A percentile compares a stretch with the other conserved stretches of the same genome.
These are phyloP conservation scores for Rousettus leschenaultii DNA, from an alignment of 2,113 vertebrate species.

Conservation along the genomic window DNA sequence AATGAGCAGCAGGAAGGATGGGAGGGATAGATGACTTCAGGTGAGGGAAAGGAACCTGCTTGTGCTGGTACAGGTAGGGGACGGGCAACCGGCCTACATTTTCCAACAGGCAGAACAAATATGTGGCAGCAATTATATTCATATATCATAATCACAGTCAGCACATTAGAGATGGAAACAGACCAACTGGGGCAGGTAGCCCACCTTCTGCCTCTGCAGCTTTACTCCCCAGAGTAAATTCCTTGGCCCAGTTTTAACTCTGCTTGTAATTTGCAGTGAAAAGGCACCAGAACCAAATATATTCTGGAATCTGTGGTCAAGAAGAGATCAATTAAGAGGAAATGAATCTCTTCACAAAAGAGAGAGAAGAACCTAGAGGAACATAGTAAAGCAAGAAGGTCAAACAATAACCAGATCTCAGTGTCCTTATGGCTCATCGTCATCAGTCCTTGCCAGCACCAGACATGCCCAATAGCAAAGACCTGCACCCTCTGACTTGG, in stretches of 20 bases:
- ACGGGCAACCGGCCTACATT: neutral
- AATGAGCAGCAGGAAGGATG: neutral
- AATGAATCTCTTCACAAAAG: neutral
- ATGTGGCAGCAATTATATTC: neutral
- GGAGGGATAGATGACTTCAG: neutral
- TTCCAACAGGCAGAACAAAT: neutral
- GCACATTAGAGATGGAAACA: neutral
- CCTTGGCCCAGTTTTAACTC: neutral
- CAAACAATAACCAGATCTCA: neutral
- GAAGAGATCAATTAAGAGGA: neutral
- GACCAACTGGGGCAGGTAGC: neutral
- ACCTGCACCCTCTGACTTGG: neutral
- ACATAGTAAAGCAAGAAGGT: neutral
- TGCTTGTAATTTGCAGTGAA: neutral
- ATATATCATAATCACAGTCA: neutral
- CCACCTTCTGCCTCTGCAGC: neutral
- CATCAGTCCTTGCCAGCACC: neutral
- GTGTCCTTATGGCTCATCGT: accelerated
- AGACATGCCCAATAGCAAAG: neutral
- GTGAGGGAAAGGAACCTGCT: neutral
- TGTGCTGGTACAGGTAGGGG: neutral
- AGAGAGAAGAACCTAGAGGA: neutral
- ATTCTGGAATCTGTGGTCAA: neutral
- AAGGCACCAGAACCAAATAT: neutral
- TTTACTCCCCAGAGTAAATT: neutral